Evolutionary conservation across 2,797 vertebrate species (phyloP), one percentile per base, ranked within the genome.

Genomic region (Coilia nasus): DNA sequence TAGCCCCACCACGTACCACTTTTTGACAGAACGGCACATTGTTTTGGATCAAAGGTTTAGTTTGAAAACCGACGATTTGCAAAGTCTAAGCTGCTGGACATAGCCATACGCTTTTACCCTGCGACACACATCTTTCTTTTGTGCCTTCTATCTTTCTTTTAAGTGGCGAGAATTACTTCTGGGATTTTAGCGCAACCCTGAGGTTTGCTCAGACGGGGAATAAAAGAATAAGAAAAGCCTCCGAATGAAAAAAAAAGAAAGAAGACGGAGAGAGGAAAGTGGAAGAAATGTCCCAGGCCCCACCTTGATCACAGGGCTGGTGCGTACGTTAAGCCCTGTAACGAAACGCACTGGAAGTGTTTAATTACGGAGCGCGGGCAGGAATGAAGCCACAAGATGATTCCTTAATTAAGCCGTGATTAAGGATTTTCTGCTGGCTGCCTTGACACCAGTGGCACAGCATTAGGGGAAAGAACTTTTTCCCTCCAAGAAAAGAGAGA

Each of bases 341-440:
- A 89, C 88, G 57, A 88, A 88, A 87, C 83, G 86, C 87, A 87
- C 87, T 88, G 84, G 87, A 88, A 90, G 84, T 89, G 90, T 89
- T 90, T 90, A 90, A 90, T 90, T 89, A 87, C 87, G 86, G 83
- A 57, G 85, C 84, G 81, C 87, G 85, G 85, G 57, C 87, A 86
- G 88, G 88, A 90, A 88, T 88, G 83, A 88, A 88, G 82, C 85
- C 86, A 87, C 88, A 86, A 87, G 88, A 88, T 83, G 83, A 87
- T 87, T 89, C 85, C 86, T 88, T 90, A 89, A 90, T 89, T 88
- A 90, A 90, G 86, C 85, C 81, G 81, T 85, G 88, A 89, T 90
- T 89, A 89, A 88, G 87, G 71, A 87, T 88, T 88, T 87, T 87
- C 86, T 87, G 86, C 87, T 82, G 85, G 83, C 84, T 83, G 82